A percentile compares a stretch with the other conserved stretches of the same genome.
Conservation (phyloP, 64 coral and sea anemone species). For the Porites lutea region DNA sequence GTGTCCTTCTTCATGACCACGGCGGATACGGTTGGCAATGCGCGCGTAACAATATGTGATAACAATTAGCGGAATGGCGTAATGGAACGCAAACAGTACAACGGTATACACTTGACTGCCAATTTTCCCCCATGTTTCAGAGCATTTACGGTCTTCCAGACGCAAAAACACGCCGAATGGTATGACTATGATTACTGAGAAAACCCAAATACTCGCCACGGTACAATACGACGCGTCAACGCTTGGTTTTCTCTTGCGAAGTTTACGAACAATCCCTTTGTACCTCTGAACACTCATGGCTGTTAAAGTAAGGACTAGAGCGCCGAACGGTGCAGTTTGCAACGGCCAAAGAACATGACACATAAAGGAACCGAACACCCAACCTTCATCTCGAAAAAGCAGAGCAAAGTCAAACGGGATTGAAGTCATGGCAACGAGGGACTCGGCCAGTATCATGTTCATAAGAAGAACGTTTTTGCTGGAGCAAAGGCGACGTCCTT, state of each 20-base stretch:
- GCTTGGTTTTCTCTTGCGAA: conserved; percentile 11
- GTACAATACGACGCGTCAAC: background rate
- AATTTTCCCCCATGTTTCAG: conserved; percentile 66
- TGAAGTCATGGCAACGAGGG: conserved; percentile 56
- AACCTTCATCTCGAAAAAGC: conserved; percentile 19
- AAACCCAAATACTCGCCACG: conserved; percentile 55
- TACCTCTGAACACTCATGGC: conserved; percentile 77
- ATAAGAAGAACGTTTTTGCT: conserved; percentile 71
- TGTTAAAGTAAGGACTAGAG: conserved; percentile 74
- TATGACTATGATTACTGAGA: conserved; percentile 54
- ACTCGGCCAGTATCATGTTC: conserved; percentile 81
- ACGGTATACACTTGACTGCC: conserved; percentile 39
- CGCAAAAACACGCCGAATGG: conserved; percentile 68
- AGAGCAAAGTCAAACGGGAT: conserved; percentile 81
- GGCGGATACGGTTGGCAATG: conserved; percentile 62
- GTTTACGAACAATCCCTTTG: conserved; percentile 55
- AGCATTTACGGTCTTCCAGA: conserved; percentile 49
- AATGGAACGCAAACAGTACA: conserved; percentile 69
- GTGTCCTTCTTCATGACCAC: conserved; percentile 30
- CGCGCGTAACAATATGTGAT: conserved; percentile 70
- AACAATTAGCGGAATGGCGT: conserved; percentile 61
- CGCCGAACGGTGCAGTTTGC: conserved; percentile 71
- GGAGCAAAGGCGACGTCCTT: conserved; percentile 57
- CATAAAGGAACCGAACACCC: conserved; percentile 75
- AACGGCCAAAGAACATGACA: conserved; percentile 83